Evolutionary conservation across 2,797 vertebrate genomes (phyloP).

Genomic region (Galago senegalensis): DNA sequence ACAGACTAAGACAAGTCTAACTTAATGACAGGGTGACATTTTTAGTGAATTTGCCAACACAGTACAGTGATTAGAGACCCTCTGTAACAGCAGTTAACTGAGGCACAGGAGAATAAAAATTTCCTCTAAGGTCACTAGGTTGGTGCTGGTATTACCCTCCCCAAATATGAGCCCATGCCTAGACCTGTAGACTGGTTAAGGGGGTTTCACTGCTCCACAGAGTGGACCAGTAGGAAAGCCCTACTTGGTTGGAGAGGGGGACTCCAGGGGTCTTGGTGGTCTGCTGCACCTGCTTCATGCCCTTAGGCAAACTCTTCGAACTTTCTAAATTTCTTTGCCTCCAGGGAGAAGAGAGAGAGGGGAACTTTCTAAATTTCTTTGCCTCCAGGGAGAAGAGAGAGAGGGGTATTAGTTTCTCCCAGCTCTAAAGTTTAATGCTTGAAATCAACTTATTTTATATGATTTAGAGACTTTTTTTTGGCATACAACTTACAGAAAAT

Average conservation of each 20-base stretch:
- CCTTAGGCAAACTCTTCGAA: neutral
- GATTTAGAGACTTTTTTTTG: neutral
- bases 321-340: neutral
- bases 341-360: neutral
- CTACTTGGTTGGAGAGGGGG: neutral
- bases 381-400: neutral
- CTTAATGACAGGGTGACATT: neutral
- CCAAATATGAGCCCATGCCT: neutral
- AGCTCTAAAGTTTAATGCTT: conserved; percentile 6
- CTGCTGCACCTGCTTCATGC: neutral
- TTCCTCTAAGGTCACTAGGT: neutral
- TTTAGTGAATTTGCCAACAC: neutral
- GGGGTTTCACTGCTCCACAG: neutral
- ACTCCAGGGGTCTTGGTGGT: neutral
- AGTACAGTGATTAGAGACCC: neutral
- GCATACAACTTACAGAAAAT: neutral
- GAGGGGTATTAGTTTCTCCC: neutral
- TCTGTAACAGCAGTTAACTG: neutral
- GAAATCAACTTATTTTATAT: conserved; percentile 2
- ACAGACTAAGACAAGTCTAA: neutral
- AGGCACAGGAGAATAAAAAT: neutral
- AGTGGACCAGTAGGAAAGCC: neutral
- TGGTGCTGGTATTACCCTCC: neutral
- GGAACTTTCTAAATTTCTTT: neutral
- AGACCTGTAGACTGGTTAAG: neutral